These are phyloP conservation scores for Drosophila kuntzei DNA, from an alignment of 2,888 invertebrate species.

Conservation along the genomic window DNA sequence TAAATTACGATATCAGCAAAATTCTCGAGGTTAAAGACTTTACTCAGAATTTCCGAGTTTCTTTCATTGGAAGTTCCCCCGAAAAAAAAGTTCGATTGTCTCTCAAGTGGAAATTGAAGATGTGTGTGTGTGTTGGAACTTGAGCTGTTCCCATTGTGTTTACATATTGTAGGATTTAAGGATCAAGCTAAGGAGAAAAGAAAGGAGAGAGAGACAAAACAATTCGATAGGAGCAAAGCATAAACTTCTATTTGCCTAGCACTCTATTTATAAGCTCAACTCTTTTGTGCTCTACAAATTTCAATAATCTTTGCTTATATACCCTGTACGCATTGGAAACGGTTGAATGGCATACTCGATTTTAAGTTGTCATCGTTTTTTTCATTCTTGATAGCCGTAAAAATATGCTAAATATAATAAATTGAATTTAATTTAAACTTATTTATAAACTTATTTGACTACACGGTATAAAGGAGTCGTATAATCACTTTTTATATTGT, in stretches of 20 bases:
- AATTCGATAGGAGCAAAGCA: conserved; percentile 1
- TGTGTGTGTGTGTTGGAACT: conserved; percentile 18
- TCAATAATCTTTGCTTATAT: not conserved
- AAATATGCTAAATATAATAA: no score
- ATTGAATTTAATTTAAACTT: no score
- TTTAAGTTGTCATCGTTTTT: not conserved
- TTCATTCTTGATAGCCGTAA: not conserved
- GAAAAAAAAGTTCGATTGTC: conserved; percentile 35
- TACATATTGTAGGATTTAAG: conserved; percentile 40
- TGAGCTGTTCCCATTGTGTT: conserved; percentile 33
- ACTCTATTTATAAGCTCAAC: conserved; percentile 5
- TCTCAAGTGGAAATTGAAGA: conserved; percentile 47
- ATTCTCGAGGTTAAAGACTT: conserved; percentile 37
- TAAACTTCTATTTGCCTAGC: conserved; percentile 2
- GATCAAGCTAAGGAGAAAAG: conserved; percentile 1
- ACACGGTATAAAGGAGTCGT: no score
- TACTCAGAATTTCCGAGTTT: conserved; percentile 25
- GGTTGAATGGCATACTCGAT: not conserved
- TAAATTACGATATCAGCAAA: conserved; percentile 31
- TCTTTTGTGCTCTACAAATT: conserved; percentile 4
- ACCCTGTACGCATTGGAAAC: not conserved
- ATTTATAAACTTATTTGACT: not conserved
- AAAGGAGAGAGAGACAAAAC: not conserved
- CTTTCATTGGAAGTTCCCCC: conserved; percentile 20
- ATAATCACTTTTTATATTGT: no score